Conservation (phyloP, 1,140 invertebrate species). For the Hirudo medicinalis region DNA sequence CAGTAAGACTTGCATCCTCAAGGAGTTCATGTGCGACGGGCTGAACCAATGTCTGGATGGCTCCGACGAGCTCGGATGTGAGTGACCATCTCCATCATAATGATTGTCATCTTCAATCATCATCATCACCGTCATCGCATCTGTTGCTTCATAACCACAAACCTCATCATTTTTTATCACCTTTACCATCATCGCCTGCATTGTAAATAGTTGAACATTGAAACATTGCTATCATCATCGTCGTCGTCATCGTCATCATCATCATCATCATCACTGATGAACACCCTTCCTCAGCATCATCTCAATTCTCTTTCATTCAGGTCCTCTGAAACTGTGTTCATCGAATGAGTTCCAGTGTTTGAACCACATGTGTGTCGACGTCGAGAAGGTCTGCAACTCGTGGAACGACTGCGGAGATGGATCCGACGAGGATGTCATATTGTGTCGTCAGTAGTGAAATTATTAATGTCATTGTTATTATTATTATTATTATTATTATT, state of each 20-base stretch:
- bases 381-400: constrained; percentile 21
- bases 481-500: too few species aligned
- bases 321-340: constrained; percentile 10
- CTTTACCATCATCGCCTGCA: too few species aligned
- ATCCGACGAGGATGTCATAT: constrained; percentile 22
- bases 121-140: not conserved
- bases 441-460: constrained; percentile 9
- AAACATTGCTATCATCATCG: too few species aligned
- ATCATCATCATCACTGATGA: too few species aligned
- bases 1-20: constrained; percentile 29
- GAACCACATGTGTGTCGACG: constrained; percentile 48
- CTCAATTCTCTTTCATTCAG: not conserved
- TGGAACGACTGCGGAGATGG: constrained; percentile 19
- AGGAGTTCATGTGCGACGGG: constrained; percentile 31
- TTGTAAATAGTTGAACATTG: too few species aligned
- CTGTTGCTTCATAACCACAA: too few species aligned
- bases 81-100: constrained; percentile 15
- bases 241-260: constrained; percentile 1
- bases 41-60: constrained; percentile 38
- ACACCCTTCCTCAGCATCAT: too few species aligned
- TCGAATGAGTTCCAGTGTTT: constrained; percentile 21
- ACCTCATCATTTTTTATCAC: too few species aligned
- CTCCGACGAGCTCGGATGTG: constrained; percentile 48
- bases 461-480: not conserved
- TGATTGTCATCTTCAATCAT: not conserved